Evolutionary conservation across 1,140 invertebrate species (phyloP).

Genomic region (Drosophila arawakana): DNA sequence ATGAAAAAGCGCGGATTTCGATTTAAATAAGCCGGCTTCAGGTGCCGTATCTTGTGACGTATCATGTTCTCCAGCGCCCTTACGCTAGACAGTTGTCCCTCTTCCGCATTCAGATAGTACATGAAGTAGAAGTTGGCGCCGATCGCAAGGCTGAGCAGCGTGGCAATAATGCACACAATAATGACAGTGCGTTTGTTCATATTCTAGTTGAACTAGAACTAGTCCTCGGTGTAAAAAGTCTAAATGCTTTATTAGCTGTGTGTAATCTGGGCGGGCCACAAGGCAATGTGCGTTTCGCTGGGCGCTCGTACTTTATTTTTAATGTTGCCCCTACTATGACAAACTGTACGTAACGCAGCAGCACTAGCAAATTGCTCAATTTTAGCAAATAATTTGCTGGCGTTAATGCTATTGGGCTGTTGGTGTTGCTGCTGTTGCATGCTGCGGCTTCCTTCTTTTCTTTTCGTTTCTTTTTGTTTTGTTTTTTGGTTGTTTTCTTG

Average conservation of each 20-base stretch:
- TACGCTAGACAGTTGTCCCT: slow-evolving; percentile 70
- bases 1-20: slow-evolving; percentile 84
- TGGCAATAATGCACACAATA: slow-evolving; percentile 71
- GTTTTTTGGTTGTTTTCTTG: slow-evolving; percentile 63
- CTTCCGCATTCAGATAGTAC: slow-evolving; percentile 81
- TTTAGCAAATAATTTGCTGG: slow-evolving; percentile 63
- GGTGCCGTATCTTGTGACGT: slow-evolving; percentile 72
- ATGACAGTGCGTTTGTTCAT: slow-evolving; percentile 81
- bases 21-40: slow-evolving; percentile 81
- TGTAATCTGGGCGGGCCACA: slow-evolving; percentile 31
- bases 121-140: slow-evolving; percentile 84
- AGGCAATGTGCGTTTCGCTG: slow-evolving; percentile 37
- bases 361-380: slow-evolving; percentile 73
- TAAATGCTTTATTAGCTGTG: slow-evolving; percentile 7
- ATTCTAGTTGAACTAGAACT: slow-evolving; percentile 29
- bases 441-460: slow-evolving; percentile 49
- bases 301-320: slow-evolving; percentile 74
- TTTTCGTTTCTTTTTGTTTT: slow-evolving; percentile 35
- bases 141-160: slow-evolving; percentile 67
- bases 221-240: background rate
- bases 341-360: slow-evolving; percentile 51
- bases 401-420: slow-evolving; percentile 47
- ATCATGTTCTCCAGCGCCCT: slow-evolving; percentile 76
- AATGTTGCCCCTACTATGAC: slow-evolving; percentile 56
- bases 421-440: slow-evolving; percentile 48